phyloP scores from a whole-genome alignment of 1,140 invertebrate species.

The Heterodera carotae region DNA sequence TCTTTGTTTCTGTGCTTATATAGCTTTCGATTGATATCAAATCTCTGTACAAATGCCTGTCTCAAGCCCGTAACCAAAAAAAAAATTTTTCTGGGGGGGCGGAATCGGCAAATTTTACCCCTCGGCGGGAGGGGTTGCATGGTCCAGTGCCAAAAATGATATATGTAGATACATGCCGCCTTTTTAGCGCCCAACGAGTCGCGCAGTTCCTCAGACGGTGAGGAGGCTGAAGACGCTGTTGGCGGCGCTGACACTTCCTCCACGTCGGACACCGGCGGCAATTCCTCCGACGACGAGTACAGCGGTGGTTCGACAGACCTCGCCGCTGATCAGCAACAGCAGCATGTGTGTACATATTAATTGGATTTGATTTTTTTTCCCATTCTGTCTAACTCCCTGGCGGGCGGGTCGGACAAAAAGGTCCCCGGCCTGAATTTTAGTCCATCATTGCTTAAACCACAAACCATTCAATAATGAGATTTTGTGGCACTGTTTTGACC shows the following conservation, averaged over 20 bases:
- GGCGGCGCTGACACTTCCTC: background rate
- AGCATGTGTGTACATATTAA: background rate
- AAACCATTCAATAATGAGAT: no score
- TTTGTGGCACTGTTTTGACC: no score
- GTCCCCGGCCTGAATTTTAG: no score
- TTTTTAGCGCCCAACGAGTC: background rate
- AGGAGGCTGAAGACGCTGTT: background rate
- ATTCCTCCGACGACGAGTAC: constrained; percentile 5
- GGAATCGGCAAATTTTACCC: background rate
- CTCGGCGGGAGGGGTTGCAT: background rate
- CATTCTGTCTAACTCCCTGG: no score
- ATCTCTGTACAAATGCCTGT: no score
- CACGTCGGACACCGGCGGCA: background rate
- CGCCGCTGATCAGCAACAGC: background rate
- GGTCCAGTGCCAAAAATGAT: no score
- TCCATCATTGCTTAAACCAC: no score
- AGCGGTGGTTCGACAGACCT: background rate
- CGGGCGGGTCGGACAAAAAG: no score
- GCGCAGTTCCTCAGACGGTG: background rate
- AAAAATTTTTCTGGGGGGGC: no score
- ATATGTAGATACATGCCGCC: background rate
- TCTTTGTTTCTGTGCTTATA: background rate
- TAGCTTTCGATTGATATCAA: no score
- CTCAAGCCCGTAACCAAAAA: no score
- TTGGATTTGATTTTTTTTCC: no score